These are phyloP conservation scores for Podarcis cretensis DNA, from an alignment of 2,113 vertebrate species.

Conservation along the genomic window DNA sequence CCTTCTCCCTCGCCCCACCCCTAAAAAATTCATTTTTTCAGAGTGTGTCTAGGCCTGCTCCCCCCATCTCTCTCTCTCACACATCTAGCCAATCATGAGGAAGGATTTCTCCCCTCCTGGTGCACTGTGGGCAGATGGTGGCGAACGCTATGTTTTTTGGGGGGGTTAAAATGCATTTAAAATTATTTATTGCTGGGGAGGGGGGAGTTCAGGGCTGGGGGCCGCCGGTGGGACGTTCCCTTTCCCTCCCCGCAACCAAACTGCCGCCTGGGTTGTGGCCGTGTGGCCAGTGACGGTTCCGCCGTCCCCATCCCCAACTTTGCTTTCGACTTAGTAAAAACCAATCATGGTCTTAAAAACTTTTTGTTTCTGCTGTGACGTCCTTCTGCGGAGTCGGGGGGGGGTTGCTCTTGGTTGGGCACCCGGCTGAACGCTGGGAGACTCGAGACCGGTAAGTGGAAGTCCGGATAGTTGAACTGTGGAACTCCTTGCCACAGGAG, in stretches of 20 bases:
- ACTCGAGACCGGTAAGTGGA: background rate
- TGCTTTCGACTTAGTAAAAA: slow-evolving; percentile 21
- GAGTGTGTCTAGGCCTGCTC: background rate
- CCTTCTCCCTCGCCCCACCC: background rate
- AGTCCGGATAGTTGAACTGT: too few relatives aligned
- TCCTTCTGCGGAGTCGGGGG: background rate
- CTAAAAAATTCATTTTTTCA: too few relatives aligned
- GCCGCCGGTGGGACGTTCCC: background rate
- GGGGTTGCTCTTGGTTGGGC: background rate
- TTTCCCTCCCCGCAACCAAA: too few relatives aligned
- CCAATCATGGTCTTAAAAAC: slow-evolving; percentile 8
- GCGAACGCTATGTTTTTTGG: too few relatives aligned
- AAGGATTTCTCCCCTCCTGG: too few relatives aligned
- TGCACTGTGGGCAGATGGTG: background rate
- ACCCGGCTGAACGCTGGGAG: too few relatives aligned
- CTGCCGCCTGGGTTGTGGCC: background rate
- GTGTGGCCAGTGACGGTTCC: background rate
- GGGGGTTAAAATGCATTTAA: background rate
- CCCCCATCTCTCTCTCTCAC: background rate
- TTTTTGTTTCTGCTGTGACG: background rate
- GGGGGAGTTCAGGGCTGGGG: background rate
- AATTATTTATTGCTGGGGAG: background rate
- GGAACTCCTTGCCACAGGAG: too few relatives aligned
- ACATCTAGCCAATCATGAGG: background rate
- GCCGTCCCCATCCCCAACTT: background rate